A percentile compares a stretch with the other conserved stretches of the same genome.
These are phyloP conservation scores for Neogale vison DNA, from an alignment of 2,113 vertebrate species.

Conservation along the genomic window DNA sequence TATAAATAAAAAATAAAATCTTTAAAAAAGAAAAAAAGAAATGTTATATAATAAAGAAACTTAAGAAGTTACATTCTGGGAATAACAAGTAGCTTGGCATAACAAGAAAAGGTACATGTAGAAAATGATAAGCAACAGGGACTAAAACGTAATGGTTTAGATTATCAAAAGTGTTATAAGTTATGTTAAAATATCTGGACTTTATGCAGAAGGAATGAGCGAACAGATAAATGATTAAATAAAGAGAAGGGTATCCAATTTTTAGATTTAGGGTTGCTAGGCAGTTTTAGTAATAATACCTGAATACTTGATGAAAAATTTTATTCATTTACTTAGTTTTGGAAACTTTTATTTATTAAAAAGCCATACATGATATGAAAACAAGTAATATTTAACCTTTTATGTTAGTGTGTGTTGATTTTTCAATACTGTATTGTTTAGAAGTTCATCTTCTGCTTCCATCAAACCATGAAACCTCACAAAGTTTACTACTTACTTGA, in stretches of 20 bases:
- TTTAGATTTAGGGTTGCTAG: background rate
- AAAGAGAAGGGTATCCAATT: background rate
- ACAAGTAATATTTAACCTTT: background rate
- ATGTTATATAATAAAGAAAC: background rate
- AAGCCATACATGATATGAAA: background rate
- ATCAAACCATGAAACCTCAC: slow-evolving; percentile 8
- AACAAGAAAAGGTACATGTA: background rate
- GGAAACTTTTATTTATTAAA: background rate
- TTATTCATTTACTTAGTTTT: background rate
- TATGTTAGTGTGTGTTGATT: background rate
- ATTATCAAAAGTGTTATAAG: background rate
- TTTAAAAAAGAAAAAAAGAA: background rate
- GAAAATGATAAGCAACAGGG: background rate
- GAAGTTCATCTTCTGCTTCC: background rate
- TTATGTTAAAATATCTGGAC: background rate
- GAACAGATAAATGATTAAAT: background rate
- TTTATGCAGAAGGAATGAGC: background rate
- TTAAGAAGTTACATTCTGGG: background rate
- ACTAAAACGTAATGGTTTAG: background rate
- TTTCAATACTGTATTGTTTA: background rate
- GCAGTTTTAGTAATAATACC: background rate
- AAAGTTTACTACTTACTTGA: slow-evolving; percentile 2
- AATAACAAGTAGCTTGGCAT: slow-evolving; percentile 3
- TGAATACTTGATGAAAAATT: background rate
- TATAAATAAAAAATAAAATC: background rate